A percentile compares a stretch with the other conserved stretches of the same genome.
These are phyloP conservation scores for Tenualosa thibaudeaui DNA, from an alignment of 2,797 vertebrate species.

Conservation along the genomic window DNA sequence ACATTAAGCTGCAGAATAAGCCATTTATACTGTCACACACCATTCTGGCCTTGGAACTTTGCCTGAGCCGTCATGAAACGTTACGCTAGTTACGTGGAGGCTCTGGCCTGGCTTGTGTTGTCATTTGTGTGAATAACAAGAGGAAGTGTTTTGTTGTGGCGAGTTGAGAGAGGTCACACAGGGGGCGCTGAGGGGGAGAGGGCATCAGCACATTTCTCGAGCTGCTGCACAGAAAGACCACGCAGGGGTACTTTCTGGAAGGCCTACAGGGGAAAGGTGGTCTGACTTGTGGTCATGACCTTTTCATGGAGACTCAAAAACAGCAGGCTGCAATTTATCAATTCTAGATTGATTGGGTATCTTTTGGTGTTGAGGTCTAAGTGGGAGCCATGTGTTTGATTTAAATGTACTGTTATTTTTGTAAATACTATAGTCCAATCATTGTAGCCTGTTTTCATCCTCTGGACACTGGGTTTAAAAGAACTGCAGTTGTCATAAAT, in stretches of 20 bases:
- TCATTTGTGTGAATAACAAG: slow-evolving; percentile 22
- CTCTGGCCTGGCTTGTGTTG: slow-evolving; percentile 11
- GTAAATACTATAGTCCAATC: not conserved
- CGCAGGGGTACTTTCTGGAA: slow-evolving; percentile 4
- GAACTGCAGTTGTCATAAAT: not conserved
- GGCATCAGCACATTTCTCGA: slow-evolving; percentile 15
- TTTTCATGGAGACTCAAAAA: not conserved
- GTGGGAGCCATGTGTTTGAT: not conserved
- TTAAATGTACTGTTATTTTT: not conserved
- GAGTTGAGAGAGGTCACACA: slow-evolving; percentile 21
- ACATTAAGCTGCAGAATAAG: not conserved
- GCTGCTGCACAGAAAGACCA: not conserved
- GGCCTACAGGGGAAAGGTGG: not conserved
- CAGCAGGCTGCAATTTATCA: not conserved
- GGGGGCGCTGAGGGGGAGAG: slow-evolving; percentile 20
- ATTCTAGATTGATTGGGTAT: not conserved
- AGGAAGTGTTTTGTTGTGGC: slow-evolving; percentile 22
- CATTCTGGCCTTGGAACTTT: not conserved
- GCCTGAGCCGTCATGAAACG: not conserved
- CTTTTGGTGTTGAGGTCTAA: not conserved
- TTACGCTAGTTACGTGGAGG: not conserved
- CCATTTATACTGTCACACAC: not conserved
- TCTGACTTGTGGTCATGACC: slow-evolving; percentile 7
- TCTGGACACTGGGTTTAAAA: not conserved
- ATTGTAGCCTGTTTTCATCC: not conserved